Conservation (phyloP, 1,140 invertebrate genomes). For the Sarcophaga bullata region DNA sequence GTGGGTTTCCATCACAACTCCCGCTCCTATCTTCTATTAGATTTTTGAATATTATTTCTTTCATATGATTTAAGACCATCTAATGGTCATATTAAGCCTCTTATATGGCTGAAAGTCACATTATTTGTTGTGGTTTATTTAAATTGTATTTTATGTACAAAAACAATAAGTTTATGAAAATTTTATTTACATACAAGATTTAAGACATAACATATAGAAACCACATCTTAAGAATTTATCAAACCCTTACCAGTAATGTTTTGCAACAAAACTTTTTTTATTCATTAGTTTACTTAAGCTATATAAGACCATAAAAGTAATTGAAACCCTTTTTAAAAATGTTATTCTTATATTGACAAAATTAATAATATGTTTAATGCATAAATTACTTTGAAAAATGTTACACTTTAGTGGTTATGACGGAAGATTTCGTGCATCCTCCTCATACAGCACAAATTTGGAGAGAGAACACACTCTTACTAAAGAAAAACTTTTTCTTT, state of each 20-base stretch:
- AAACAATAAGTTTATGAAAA: background rate
- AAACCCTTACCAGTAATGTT: too few species aligned
- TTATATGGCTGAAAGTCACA: slow-evolving; percentile 32
- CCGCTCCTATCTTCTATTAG: background rate
- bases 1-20: too few species aligned
- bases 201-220: background rate
- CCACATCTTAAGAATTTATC: background rate
- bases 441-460: background rate
- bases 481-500: background rate
- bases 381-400: slow-evolving; percentile 3
- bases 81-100: slow-evolving; percentile 31
- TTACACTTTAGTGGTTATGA: background rate
- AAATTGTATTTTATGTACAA: background rate
- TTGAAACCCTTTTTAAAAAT: slow-evolving; percentile 15
- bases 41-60: slow-evolving; percentile 19
- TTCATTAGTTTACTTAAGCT: slow-evolving; percentile 10
- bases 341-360: slow-evolving; percentile 9
- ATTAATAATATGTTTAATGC: slow-evolving; percentile 14
- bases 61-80: slow-evolving; percentile 19
- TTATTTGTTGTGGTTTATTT: slow-evolving; percentile 39
- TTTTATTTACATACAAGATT: background rate
- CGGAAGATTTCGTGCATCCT: background rate
- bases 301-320: background rate
- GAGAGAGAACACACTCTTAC: background rate
- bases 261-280: background rate